A percentile compares a stretch with the other conserved stretches of the same genome.
Evolutionary conservation across 2,888 invertebrate species (phyloP).

Genomic region (Hirtodrosophila trivittata): DNA sequence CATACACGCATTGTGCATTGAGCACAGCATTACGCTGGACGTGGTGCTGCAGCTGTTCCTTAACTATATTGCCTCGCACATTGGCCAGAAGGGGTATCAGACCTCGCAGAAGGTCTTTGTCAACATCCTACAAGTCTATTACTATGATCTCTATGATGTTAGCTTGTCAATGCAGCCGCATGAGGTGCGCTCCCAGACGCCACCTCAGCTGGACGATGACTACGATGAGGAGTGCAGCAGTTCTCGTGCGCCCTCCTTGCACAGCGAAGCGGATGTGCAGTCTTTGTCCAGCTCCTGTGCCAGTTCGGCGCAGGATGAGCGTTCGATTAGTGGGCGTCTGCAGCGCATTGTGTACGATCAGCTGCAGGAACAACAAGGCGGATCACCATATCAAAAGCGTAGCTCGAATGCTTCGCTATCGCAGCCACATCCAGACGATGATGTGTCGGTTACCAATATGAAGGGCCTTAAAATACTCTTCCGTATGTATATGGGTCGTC

Average conservation of each 20-base stretch:
- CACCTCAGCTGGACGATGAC: conserved; percentile 73
- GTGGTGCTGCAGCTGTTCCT: conserved; percentile 86
- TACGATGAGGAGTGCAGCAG: conserved; percentile 73
- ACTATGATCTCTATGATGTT: conserved; percentile 82
- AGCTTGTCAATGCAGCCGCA: conserved; percentile 69
- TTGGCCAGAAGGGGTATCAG: conserved; percentile 85
- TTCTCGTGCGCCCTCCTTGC: conserved; percentile 74
- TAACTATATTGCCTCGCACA: conserved; percentile 88
- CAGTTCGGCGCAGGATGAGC: conserved; percentile 76
- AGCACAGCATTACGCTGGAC: conserved; percentile 81
- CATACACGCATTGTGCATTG: conserved; percentile 81
- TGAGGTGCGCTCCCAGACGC: conserved; percentile 75
- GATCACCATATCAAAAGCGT: conserved; percentile 69
- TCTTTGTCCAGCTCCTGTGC: conserved; percentile 77
- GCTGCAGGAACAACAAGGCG: conserved; percentile 70
- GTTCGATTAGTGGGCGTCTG: conserved; percentile 63
- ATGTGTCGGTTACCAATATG: conserved; percentile 71
- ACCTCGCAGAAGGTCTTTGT: conserved; percentile 84
- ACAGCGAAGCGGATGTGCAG: conserved; percentile 79
- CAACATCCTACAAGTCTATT: conserved; percentile 85
- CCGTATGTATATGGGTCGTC: conserved; percentile 86
- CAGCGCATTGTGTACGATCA: conserved; percentile 79
- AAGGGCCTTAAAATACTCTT: conserved; percentile 86
- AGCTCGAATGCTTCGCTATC: conserved; percentile 75
- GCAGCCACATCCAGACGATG: conserved; percentile 60